Percentiles rank a stretch among this genome's conserved stretches.
These are phyloP conservation scores for Monochamus alternatus DNA, from an alignment of 2,888 invertebrate genomes.

Conservation along the genomic window DNA sequence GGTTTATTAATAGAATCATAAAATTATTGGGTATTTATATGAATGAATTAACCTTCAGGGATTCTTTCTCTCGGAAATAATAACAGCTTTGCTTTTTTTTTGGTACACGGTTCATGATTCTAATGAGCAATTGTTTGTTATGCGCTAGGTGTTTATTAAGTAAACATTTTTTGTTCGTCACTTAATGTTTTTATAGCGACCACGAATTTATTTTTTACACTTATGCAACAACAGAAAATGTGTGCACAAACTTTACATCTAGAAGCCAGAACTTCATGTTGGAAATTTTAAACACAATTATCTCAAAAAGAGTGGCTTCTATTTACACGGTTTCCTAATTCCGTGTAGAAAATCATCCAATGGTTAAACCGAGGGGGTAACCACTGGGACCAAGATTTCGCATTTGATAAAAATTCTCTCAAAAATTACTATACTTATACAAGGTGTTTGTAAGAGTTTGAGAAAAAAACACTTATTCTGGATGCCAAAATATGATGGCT, in stretches of 20 bases:
- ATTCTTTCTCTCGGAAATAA: constrained; percentile 20
- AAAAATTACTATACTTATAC: no score
- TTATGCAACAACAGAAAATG: neutral
- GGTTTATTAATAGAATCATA: constrained; percentile 21
- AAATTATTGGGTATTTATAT: constrained; percentile 17
- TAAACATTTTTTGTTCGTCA: constrained; percentile 13
- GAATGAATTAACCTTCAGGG: constrained; percentile 32
- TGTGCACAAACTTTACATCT: neutral
- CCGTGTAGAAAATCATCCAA: no score
- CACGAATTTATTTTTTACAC: neutral
- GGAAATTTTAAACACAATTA: no score
- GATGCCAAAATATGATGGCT: no score
- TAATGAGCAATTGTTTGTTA: constrained; percentile 21
- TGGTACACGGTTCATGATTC: constrained; percentile 18
- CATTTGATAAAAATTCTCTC: no score
- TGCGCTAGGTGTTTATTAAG: constrained; percentile 8
- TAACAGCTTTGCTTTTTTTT: constrained; percentile 19
- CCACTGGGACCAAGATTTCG: no score
- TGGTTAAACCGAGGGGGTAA: no score
- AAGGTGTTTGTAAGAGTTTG: no score
- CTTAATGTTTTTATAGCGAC: neutral
- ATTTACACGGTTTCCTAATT: no score
- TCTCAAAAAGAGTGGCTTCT: no score
- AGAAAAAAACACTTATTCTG: no score
- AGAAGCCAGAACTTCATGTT: no score